Conservation (phyloP, 2,797 vertebrate genomes). For the Myoxocephalus aenaeus region DNA sequence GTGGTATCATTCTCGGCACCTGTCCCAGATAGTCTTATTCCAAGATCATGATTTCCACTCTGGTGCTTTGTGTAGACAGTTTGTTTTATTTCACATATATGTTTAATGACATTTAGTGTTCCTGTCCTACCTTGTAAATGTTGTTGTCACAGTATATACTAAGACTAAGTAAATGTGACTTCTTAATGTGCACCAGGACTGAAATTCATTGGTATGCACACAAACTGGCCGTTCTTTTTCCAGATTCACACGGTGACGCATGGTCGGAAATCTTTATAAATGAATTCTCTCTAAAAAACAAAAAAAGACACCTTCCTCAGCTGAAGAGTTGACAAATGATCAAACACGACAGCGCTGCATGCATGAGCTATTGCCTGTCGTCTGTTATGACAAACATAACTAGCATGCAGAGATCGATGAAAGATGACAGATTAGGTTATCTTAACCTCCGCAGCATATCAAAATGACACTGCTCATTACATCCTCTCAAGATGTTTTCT, state of each 20-base stretch:
- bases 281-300: conserved; percentile 44
- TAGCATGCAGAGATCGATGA: conserved; percentile 66
- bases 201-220: conserved; percentile 29
- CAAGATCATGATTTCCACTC: not conserved
- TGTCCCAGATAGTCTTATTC: not conserved
- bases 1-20: not conserved
- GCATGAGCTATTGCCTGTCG: conserved; percentile 60
- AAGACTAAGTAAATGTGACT: conserved; percentile 36
- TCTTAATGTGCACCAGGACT: conserved; percentile 6
- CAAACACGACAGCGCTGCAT: conserved; percentile 67
- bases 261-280: conserved; percentile 36
- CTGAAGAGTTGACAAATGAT: conserved; percentile 60
- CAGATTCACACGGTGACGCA: conserved; percentile 38
- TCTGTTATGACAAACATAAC: conserved; percentile 67
- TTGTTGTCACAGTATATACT: conserved; percentile 25
- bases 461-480: conserved; percentile 64
- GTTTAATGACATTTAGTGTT: conserved; percentile 3
- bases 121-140: conserved; percentile 5
- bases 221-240: conserved; percentile 10
- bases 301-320: conserved; percentile 46
- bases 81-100: conserved; percentile 6
- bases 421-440: conserved; percentile 74
- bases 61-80: not conserved
- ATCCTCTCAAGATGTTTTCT: conserved; percentile 56
- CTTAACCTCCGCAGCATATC: conserved; percentile 59